Conservation (phyloP, 2,888 invertebrate species). For the Chaitophorus viminalis region DNA sequence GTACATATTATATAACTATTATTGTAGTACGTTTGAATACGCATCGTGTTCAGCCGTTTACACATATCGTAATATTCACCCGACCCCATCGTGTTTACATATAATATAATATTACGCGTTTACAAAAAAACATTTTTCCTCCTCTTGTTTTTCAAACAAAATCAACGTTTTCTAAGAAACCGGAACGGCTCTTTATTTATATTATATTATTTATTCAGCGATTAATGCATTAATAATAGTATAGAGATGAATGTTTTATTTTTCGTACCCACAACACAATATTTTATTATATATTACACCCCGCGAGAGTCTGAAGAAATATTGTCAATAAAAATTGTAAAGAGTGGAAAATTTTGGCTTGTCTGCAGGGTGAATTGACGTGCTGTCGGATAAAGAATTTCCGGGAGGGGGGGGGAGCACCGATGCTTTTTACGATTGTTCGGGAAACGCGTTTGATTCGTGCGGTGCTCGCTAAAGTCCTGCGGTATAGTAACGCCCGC, state of each 20-base stretch:
- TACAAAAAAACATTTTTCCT: not conserved
- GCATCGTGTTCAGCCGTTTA: not conserved
- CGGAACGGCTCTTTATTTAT: no score
- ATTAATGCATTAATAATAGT: no score
- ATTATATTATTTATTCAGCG: no score
- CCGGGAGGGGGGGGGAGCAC: not conserved
- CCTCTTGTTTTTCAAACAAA: not conserved
- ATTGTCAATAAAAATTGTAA: not conserved
- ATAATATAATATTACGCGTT: not conserved
- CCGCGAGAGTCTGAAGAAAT: not conserved
- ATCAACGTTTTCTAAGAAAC: not conserved
- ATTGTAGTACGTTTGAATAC: no score
- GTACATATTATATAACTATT: no score
- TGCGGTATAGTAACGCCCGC: not conserved
- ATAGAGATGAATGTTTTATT: not conserved
- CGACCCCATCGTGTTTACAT: not conserved
- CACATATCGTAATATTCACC: not conserved
- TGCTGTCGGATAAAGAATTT: not conserved
- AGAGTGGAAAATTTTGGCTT: no score
- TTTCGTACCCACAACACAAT: not conserved
- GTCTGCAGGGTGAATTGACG: not conserved
- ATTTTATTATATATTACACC: not conserved
- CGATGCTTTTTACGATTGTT: conserved; percentile 35
- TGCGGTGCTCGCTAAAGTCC: no score
- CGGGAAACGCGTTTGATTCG: conserved; percentile 10